Percentiles rank a stretch among this genome's conserved stretches.
phyloP scores from a whole-genome alignment of 1,140 invertebrate species.

The Goniozus legneri region DNA sequence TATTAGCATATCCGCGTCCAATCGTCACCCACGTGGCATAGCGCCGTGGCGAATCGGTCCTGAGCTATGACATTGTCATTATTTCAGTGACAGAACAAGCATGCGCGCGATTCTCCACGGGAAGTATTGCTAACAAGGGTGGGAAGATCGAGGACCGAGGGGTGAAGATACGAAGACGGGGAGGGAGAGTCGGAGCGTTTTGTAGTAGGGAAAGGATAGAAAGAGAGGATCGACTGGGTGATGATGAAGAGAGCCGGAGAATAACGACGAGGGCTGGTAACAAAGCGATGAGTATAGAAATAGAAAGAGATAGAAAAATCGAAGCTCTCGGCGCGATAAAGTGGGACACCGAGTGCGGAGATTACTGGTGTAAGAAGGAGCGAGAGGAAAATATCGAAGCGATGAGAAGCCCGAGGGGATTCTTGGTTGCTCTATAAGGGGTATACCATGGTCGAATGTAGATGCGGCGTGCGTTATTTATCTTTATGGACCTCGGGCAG shows the following conservation, averaged over 20 bases:
- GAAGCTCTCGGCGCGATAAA: no score
- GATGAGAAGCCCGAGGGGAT: conserved; percentile 10
- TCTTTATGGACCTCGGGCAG: conserved; percentile 55
- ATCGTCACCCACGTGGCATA: conserved; percentile 51
- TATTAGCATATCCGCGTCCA: conserved; percentile 55
- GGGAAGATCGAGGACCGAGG: conserved; percentile 36
- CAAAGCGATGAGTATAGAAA: no score
- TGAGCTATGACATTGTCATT: conserved; percentile 53
- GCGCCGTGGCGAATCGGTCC: conserved; percentile 45
- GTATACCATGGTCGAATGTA: conserved; percentile 16
- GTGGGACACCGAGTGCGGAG: neutral
- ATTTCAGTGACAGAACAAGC: conserved; percentile 53
- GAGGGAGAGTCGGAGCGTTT: conserved; percentile 10
- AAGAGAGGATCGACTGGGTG: conserved; percentile 8
- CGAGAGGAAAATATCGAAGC: conserved; percentile 6
- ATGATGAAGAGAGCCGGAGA: neutral
- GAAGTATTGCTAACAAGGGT: conserved; percentile 49
- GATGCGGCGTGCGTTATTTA: conserved; percentile 50
- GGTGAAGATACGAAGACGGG: conserved; percentile 7
- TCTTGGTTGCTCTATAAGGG: conserved; percentile 22
- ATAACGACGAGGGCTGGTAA: no score
- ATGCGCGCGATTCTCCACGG: conserved; percentile 49
- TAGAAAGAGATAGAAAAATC: no score
- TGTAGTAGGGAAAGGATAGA: neutral
- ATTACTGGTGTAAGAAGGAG: neutral